phyloP scores from a whole-genome alignment of 1,140 invertebrate species.

The Drosophila nannoptera region DNA sequence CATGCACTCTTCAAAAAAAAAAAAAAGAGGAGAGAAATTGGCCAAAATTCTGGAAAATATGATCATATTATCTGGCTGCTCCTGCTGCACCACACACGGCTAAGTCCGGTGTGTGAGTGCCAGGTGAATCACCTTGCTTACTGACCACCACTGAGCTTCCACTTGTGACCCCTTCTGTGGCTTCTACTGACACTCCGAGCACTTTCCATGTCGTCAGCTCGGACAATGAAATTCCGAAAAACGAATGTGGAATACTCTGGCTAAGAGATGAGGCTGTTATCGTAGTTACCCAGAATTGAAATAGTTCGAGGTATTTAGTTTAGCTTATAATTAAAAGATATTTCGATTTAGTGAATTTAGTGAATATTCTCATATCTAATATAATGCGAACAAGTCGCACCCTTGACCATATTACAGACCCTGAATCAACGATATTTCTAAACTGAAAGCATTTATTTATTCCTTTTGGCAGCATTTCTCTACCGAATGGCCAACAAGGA shows the following conservation, averaged over 20 bases:
- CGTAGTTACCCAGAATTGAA: too few relatives aligned
- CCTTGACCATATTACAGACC: too few relatives aligned
- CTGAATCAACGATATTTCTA: too few relatives aligned
- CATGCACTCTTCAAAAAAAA: not conserved
- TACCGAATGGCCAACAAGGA: not conserved
- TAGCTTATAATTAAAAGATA: too few relatives aligned
- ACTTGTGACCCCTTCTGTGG: conserved; percentile 18
- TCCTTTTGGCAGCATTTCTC: too few relatives aligned
- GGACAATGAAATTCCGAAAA: not conserved
- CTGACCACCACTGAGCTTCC: conserved; percentile 22
- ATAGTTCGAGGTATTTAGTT: too few relatives aligned
- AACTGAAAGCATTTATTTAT: too few relatives aligned
- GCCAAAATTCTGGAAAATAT: not conserved
- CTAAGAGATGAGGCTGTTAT: not conserved
- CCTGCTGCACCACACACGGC: not conserved
- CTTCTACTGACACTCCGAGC: conserved; percentile 2
- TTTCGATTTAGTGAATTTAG: too few relatives aligned
- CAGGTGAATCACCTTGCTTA: conserved; percentile 23
- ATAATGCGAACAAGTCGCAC: too few relatives aligned
- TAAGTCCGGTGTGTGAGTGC: not conserved
- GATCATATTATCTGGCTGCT: not conserved
- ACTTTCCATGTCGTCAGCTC: conserved; percentile 21
- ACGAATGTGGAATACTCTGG: not conserved
- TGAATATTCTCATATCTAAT: too few relatives aligned
- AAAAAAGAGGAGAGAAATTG: not conserved